A percentile compares a stretch with the other conserved stretches of the same genome.
These are phyloP conservation scores for Trachymyrmex cornetzi DNA, from an alignment of 1,140 invertebrate species.

Conservation along the genomic window DNA sequence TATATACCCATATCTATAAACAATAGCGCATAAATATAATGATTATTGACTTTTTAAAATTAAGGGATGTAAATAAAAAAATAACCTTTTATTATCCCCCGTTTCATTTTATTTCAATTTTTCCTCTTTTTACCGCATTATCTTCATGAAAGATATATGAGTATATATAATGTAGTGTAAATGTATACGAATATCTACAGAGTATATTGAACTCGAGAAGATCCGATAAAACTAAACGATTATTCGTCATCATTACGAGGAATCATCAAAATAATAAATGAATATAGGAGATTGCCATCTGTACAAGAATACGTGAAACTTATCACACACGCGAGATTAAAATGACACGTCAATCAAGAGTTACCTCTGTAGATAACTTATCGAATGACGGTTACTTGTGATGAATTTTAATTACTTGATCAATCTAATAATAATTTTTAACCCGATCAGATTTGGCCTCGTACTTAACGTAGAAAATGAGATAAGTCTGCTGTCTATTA, in stretches of 20 bases:
- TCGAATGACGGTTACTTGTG: not conserved
- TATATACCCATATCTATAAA: not conserved
- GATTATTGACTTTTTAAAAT: not conserved
- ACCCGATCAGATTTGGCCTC: not conserved
- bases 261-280: not conserved
- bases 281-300: conserved; percentile 16
- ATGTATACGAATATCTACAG: not conserved
- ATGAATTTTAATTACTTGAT: not conserved
- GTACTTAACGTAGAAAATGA: not conserved
- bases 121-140: not conserved
- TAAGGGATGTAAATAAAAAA: not conserved
- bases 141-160: not conserved
- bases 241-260: not conserved
- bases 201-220: not conserved
- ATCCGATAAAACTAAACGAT: not conserved
- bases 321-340: not conserved
- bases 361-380: conserved; percentile 34
- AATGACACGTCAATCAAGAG: not conserved
- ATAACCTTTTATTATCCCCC: not conserved
- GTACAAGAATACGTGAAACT: not conserved
- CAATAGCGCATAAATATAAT: not conserved
- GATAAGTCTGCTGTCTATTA: not conserved
- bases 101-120: conserved; percentile 1
- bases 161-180: not conserved
- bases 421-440: not conserved